A percentile compares a stretch with the other conserved stretches of the same genome.
phyloP scores from a whole-genome alignment of 2,113 vertebrate genomes.

The Benitochromis conjunctus region DNA sequence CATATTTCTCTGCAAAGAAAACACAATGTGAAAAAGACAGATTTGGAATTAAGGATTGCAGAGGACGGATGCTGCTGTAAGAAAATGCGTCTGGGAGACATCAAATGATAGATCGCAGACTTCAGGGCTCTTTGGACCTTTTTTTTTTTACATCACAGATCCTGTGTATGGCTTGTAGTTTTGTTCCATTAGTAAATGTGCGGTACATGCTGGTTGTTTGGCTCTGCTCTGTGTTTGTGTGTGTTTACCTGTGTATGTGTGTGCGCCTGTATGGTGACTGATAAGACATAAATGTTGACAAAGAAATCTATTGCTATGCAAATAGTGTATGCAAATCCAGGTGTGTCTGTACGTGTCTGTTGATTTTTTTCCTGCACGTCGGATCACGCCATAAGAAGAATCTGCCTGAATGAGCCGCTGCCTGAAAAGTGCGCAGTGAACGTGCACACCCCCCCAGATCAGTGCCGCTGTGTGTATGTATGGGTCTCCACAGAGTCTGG shows the following conservation, averaged over 20 bases:
- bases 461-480: background rate
- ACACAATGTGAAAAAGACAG: constrained; percentile 30
- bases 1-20: constrained; percentile 16
- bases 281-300: constrained; percentile 1
- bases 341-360: background rate
- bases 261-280: background rate
- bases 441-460: background rate
- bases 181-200: constrained; percentile 19
- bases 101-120: constrained; percentile 30
- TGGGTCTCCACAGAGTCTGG: constrained; percentile 2
- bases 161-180: constrained; percentile 3
- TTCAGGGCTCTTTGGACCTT: constrained; percentile 3
- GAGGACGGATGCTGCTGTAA: background rate
- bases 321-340: constrained; percentile 23
- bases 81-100: constrained; percentile 1
- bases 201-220: background rate
- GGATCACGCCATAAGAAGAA: background rate
- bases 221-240: background rate
- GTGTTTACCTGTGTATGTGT: background rate
- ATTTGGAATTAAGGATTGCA: constrained; percentile 29
- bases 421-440: background rate
- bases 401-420: background rate
- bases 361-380: background rate
- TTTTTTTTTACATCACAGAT: background rate
- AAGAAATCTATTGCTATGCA: constrained; percentile 11